These are phyloP conservation scores for Porites australiensis DNA, from an alignment of 64 coral and sea anemone genomes.

Conservation along the genomic window DNA sequence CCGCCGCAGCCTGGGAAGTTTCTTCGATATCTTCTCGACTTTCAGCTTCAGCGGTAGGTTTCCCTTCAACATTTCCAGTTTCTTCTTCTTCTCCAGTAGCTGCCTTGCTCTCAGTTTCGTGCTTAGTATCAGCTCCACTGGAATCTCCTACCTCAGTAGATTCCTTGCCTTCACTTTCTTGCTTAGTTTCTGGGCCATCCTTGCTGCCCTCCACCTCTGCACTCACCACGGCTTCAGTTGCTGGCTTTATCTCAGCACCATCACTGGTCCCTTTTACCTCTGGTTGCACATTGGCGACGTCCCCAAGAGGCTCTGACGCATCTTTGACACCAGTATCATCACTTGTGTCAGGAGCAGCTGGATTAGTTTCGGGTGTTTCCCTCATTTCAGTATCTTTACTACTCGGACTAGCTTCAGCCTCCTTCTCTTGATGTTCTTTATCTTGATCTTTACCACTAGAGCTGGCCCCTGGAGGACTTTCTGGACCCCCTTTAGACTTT, in stretches of 20 bases:
- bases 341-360: neutral
- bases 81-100: neutral
- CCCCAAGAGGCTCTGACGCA: neutral
- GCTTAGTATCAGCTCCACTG: neutral
- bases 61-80: neutral
- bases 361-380: neutral
- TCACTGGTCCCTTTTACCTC: too few species aligned
- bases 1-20: neutral
- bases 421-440: neutral
- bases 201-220: neutral
- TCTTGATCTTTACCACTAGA: slow-evolving; percentile 30
- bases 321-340: neutral
- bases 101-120: neutral
- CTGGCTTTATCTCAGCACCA: too few species aligned
- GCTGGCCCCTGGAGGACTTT: slow-evolving; percentile 26
- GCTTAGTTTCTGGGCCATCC: neutral
- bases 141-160: neutral
- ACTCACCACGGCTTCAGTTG: too few species aligned
- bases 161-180: neutral
- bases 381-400: neutral
- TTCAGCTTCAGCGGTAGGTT: neutral
- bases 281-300: neutral
- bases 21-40: neutral
- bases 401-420: neutral
- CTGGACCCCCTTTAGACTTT: slow-evolving; percentile 36